Conservation (phyloP, 2,113 vertebrate genomes). For the Rhinopomastus cyanomelas region DNA sequence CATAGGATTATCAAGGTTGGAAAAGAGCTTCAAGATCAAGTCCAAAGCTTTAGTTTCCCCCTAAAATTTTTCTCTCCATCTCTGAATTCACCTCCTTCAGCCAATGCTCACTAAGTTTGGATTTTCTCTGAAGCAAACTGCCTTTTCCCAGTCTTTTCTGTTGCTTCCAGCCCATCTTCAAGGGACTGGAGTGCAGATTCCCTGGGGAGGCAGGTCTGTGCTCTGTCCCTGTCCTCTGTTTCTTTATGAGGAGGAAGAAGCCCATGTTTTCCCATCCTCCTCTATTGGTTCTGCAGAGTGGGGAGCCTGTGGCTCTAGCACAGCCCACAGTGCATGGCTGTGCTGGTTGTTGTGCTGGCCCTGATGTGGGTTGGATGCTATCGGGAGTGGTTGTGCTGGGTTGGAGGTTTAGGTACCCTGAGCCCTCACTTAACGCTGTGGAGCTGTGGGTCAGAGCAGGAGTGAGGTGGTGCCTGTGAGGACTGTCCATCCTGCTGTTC, state of each 20-base stretch:
- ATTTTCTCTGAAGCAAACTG: background rate
- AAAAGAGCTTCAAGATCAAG: no score
- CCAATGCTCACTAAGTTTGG: background rate
- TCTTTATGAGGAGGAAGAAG: background rate
- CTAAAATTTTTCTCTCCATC: background rate
- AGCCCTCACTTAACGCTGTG: accelerated
- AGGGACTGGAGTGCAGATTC: background rate
- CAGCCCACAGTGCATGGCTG: accelerated
- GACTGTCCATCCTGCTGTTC: background rate
- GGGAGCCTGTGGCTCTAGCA: background rate
- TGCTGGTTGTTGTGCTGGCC: background rate
- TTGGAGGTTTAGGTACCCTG: background rate
- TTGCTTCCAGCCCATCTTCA: background rate
- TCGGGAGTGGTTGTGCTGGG: accelerated
- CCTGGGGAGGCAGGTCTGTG: background rate
- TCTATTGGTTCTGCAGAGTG: accelerated
- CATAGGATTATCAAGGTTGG: no score
- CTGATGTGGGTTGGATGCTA: background rate
- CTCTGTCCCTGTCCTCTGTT: background rate
- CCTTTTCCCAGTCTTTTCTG: background rate
- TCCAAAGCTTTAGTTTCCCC: background rate
- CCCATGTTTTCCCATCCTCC: background rate
- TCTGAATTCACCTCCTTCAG: background rate
- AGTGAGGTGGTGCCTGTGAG: background rate
- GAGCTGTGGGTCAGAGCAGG: background rate